Percentiles rank a stretch among this genome's conserved stretches.
Conservation (phyloP, 2,888 invertebrate genomes). For the Tetragnatha montana region DNA sequence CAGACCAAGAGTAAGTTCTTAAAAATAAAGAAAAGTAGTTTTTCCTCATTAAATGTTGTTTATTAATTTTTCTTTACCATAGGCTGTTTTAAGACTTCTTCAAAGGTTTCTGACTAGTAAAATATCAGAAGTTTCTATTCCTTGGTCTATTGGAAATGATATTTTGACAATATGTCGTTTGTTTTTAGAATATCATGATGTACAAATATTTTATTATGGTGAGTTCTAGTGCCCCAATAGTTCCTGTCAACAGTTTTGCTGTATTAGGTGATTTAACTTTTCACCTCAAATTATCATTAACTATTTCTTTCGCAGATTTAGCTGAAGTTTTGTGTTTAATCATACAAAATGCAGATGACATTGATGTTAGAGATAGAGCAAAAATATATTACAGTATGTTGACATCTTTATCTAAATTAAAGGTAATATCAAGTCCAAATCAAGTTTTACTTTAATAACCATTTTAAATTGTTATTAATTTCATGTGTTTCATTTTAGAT, state of each 20-base stretch:
- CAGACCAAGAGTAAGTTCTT: slow-evolving; percentile 48
- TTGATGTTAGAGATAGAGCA: slow-evolving; percentile 58
- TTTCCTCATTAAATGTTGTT: neutral
- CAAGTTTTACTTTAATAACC: neutral
- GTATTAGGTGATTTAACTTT: neutral
- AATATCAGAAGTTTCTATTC: slow-evolving; percentile 19
- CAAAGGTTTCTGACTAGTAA: slow-evolving; percentile 32
- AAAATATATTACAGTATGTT: slow-evolving; percentile 61
- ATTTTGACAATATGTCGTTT: slow-evolving; percentile 51
- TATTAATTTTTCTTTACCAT: slow-evolving; percentile 16
- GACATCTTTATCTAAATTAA: slow-evolving; percentile 49
- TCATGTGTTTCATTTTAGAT: slow-evolving; percentile 15
- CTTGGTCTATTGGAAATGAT: slow-evolving; percentile 50
- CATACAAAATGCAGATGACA: slow-evolving; percentile 34
- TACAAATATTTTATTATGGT: slow-evolving; percentile 63
- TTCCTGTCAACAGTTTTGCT: neutral
- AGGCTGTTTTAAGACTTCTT: slow-evolving; percentile 52
- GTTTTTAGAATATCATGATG: slow-evolving; percentile 52
- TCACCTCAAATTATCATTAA: neutral
- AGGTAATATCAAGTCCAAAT: slow-evolving; percentile 27
- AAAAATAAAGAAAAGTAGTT: neutral
- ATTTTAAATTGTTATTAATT: neutral
- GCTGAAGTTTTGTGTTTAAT: slow-evolving; percentile 58
- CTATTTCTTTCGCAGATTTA: slow-evolving; percentile 37
- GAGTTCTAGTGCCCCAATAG: neutral